Evolutionary conservation across 1,140 invertebrate genomes (phyloP), one percentile per base, ranked within the genome.

Genomic region (Galleria mellonella): DNA sequence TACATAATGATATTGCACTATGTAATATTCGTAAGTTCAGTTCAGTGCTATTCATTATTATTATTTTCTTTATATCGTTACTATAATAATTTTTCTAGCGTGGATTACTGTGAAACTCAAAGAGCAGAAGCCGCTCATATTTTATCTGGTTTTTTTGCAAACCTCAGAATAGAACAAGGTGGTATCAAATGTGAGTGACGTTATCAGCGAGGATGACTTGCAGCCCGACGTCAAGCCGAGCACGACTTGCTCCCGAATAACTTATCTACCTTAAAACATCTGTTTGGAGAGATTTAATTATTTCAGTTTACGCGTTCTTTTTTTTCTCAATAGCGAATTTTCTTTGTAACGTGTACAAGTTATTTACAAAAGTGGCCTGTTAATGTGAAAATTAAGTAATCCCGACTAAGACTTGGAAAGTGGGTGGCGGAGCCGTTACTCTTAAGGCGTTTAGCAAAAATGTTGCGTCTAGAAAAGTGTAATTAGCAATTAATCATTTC

Each of bases 301-400:
- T 12, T 14, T 9, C 12, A 11, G 5, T 35, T 35, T 35, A 14
- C 12, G 7, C 13, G 11, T 9, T 13, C 4, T 14, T 35, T 35
- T 35, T 35, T 37, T 37, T 37, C 13, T 37, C 13, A 37, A 37
- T 37, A 37, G 35, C 14, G 35, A 37, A 6, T n/a, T 37, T 23
- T 37, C 35, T 10, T n/a, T 13, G 11, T 13, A 17, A 37, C n/a
- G 35, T 37, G 8, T 23, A 3, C 14, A 17, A 15, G 15, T 2
- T 17, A 37, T 35, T 37, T 37, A 37, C 8, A 17, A 37, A 37
- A 37, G 35, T 37, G 35, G n/a, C 14, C 7, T 37, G 35, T 17
- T 37, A 37, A 37, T 37, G 35, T 37, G 35, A 6, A 37, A 17
- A 17, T 37, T 37, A 37, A 37, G 35, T 37, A 37, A 37, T 37